Conservation (phyloP, 2,888 invertebrate species). For the Scaptomyza reducta region DNA sequence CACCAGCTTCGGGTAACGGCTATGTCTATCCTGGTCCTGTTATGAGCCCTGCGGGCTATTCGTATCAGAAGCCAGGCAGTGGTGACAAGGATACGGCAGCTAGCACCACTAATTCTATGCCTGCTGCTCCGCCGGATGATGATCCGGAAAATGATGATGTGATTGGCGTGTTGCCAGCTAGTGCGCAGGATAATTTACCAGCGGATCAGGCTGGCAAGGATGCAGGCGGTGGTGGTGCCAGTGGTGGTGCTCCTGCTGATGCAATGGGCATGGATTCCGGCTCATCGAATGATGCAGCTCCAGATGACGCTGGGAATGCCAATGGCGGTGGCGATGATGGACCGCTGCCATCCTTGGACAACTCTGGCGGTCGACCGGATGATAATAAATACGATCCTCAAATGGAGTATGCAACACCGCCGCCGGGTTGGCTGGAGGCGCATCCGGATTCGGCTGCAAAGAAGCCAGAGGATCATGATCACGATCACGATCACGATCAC, state of each 20-base stretch:
- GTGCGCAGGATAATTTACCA: slow-evolving; percentile 69
- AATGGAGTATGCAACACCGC: slow-evolving; percentile 83
- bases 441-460: slow-evolving; percentile 72
- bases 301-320: slow-evolving; percentile 1
- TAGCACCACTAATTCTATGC: slow-evolving; percentile 60
- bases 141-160: slow-evolving; percentile 64
- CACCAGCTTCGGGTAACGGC: slow-evolving; percentile 80
- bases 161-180: slow-evolving; percentile 78
- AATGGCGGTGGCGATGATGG: slow-evolving; percentile 15
- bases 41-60: slow-evolving; percentile 46
- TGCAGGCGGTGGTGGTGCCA: slow-evolving; percentile 14
- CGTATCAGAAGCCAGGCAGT: slow-evolving; percentile 56
- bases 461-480: slow-evolving; percentile 56
- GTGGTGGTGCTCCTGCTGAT: background rate
- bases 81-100: slow-evolving; percentile 68
- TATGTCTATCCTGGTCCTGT: slow-evolving; percentile 64
- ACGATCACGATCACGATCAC: slow-evolving; percentile 63
- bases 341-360: slow-evolving; percentile 47
- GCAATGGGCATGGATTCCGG: slow-evolving; percentile 10
- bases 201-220: slow-evolving; percentile 45
- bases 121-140: slow-evolving; percentile 46
- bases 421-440: slow-evolving; percentile 80
- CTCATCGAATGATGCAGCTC: slow-evolving; percentile 17
- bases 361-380: slow-evolving; percentile 46
- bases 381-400: slow-evolving; percentile 74